These are phyloP conservation scores for Apistogramma diplotaenia DNA, from an alignment of 2,113 vertebrate genomes.

Conservation along the genomic window DNA sequence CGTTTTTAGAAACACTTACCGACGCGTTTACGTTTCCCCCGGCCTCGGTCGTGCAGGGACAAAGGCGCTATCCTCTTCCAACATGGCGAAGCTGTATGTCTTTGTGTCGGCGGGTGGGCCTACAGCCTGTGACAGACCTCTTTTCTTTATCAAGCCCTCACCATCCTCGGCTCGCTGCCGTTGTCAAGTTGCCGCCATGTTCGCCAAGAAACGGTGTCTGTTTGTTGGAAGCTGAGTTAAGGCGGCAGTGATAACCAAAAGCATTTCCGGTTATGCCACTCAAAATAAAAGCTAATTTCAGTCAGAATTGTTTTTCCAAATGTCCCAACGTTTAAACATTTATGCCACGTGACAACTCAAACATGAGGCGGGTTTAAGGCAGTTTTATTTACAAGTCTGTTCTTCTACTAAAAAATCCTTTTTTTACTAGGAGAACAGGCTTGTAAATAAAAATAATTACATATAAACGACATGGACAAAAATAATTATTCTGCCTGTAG, in stretches of 20 bases:
- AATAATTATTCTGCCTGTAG: neutral
- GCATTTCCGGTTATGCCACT: neutral
- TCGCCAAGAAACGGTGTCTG: slow-evolving; percentile 89
- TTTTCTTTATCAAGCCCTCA: slow-evolving; percentile 79
- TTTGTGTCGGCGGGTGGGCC: slow-evolving; percentile 81
- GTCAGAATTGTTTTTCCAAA: neutral
- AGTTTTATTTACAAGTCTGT: too few species aligned
- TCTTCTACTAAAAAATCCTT: too few species aligned
- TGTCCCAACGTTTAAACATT: neutral
- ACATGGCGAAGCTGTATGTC: slow-evolving; percentile 72
- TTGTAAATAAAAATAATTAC: neutral
- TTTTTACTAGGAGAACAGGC: neutral
- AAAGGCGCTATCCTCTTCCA: slow-evolving; percentile 55
- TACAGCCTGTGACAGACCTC: slow-evolving; percentile 70
- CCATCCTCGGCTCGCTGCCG: slow-evolving; percentile 87
- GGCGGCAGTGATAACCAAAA: accelerated
- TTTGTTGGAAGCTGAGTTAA: slow-evolving; percentile 80
- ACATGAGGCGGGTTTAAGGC: too few species aligned
- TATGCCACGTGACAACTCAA: neutral
- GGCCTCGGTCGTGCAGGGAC: slow-evolving; percentile 63
- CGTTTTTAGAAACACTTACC: slow-evolving; percentile 72
- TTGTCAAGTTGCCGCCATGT: slow-evolving; percentile 98
- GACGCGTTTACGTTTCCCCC: slow-evolving; percentile 66
- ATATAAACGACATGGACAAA: too few species aligned
- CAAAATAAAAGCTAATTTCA: slow-evolving; percentile 38